Base-by-base conservation (phyloP, 2,888 invertebrate genomes). In the Caenorhabditis afra region DNA sequence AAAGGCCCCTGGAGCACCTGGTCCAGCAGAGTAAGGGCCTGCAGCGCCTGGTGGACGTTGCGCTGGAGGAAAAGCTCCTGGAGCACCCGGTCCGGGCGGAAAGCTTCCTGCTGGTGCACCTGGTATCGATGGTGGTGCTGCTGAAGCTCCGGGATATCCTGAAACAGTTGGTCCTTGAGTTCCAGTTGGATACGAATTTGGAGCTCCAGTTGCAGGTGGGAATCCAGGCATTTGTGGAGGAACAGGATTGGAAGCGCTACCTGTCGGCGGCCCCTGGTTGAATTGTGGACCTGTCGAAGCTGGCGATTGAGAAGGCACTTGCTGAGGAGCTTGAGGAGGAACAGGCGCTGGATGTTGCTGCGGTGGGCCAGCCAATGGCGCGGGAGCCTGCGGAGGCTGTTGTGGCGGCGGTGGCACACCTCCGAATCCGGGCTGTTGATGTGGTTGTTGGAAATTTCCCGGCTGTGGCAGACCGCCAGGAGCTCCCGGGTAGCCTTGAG, bases 161-260 rank as follows among this genome's bases (percentile, higher is more conserved):
- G 58, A 44, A 22, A 35, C 47, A 22, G 37, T 11, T 14, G 10
- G 52, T 49, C 5, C 37, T 14, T 61, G 61, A 1, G 35, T 35
- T 14, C 61, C 70, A 35, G 67, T 57, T 7, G 29, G 12, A 41
- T 5, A 11, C 37, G 37, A 5, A 37, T 37, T 37, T 37, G 37
- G 37, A 37, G 37, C 37, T 18, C n/a, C n/a, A n/a, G n/a, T n/a
- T n/a, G 65, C 55, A 47, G 73, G 58, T n/a, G 65, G 52, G 37
- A 58, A 62, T n/a, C 53, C 61, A 16, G 64, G 45, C 29, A 58
- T 44, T 50, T 66, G 66, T 23, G 76, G 62, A 16, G 58, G 65
- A 18, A 74, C 16, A 10, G 67, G 52, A 7, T 49, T 37, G 4
- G 14, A 23, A 8, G 37, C 23, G 14, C 22, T 23, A 14, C 49